phyloP scores from a whole-genome alignment of 2,888 invertebrate genomes.

The Tromatobia lineatoria region DNA sequence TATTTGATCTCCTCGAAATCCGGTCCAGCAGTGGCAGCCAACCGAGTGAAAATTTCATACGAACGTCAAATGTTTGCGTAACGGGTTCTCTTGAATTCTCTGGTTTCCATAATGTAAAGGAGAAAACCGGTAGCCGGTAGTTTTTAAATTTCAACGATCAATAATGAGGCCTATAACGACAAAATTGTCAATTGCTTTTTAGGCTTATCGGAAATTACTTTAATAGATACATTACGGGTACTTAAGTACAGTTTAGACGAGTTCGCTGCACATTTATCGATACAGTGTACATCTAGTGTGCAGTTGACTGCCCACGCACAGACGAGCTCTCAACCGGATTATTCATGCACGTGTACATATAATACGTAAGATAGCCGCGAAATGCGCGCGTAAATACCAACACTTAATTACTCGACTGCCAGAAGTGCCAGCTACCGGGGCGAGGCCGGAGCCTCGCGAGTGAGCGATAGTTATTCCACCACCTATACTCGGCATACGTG shows the following conservation, averaged over 20 bases:
- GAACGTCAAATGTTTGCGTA: constrained; percentile 56
- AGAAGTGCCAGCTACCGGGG: constrained; percentile 80
- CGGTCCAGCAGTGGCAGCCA: background rate
- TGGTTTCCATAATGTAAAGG: constrained; percentile 6
- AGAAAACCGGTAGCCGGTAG: background rate
- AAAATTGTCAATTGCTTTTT: background rate
- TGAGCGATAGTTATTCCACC: constrained; percentile 77
- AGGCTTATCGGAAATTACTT: background rate
- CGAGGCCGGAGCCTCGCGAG: constrained; percentile 64
- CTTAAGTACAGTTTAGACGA: background rate
- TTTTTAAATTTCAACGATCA: background rate
- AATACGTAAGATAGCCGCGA: constrained; percentile 67
- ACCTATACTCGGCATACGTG: constrained; percentile 34
- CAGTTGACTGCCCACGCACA: constrained; percentile 69
- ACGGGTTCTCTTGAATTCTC: constrained; percentile 57
- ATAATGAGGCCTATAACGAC: background rate
- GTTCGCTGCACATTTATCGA: constrained; percentile 49
- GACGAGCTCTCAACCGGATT: constrained; percentile 71
- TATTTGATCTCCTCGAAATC: constrained; percentile 43
- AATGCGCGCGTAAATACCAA: constrained; percentile 76
- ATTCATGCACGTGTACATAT: constrained; percentile 67
- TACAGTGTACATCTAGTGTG: constrained; percentile 9
- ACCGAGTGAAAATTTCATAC: constrained; percentile 44
- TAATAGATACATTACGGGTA: background rate
- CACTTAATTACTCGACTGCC: constrained; percentile 80